Conservation (phyloP, 2,888 invertebrate genomes). For the Chromoteleia sp. region DNA sequence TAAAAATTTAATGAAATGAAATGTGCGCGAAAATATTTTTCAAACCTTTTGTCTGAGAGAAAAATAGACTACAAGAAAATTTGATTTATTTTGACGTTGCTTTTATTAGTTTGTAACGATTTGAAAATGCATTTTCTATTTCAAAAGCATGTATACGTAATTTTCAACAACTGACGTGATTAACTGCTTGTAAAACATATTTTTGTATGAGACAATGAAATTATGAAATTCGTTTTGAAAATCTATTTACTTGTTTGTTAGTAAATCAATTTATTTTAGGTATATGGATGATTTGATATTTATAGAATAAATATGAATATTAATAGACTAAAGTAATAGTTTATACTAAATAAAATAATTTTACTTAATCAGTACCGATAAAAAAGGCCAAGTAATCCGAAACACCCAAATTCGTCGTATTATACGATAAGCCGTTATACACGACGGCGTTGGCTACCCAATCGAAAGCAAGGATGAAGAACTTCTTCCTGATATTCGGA, state of each 20-base stretch:
- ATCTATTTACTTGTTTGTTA: no score
- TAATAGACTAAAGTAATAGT: no score
- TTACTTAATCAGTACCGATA: slow-evolving; percentile 86
- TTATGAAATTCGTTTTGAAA: not conserved
- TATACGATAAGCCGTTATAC: slow-evolving; percentile 89
- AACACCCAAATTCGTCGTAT: slow-evolving; percentile 88
- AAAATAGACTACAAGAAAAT: not conserved
- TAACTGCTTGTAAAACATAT: slow-evolving; percentile 17
- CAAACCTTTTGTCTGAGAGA: no score
- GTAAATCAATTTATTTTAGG: no score
- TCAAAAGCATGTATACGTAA: slow-evolving; percentile 3
- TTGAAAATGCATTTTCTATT: slow-evolving; percentile 38
- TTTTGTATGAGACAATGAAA: not conserved
- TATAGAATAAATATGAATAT: no score
- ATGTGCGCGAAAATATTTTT: no score
- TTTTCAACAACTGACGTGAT: not conserved
- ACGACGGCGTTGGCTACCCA: slow-evolving; percentile 90
- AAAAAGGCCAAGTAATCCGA: slow-evolving; percentile 89
- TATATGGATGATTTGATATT: no score
- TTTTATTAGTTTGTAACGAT: slow-evolving; percentile 23
- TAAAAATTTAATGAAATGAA: no score
- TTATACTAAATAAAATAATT: no score
- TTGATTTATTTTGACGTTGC: slow-evolving; percentile 18
- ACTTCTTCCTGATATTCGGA: slow-evolving; percentile 89
- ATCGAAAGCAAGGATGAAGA: slow-evolving; percentile 88